phyloP scores from a whole-genome alignment of 2,113 vertebrate genomes.

The Lynx canadensis region DNA sequence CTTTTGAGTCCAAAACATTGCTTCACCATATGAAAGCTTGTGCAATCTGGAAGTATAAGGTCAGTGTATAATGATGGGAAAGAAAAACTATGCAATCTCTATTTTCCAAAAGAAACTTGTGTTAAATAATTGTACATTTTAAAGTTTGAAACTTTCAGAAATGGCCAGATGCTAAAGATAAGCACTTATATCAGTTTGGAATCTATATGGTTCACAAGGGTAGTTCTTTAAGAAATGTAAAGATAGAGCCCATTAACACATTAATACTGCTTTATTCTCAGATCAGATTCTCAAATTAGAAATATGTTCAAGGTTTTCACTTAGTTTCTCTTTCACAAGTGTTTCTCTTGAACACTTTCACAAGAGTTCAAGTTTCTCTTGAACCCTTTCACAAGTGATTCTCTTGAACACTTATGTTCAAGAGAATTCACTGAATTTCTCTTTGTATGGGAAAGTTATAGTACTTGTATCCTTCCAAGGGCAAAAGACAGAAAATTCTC shows the following conservation, averaged over 20 bases:
- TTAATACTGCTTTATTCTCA: neutral
- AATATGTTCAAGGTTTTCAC: slow-evolving; percentile 13
- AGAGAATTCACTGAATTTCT: neutral
- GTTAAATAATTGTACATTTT: neutral
- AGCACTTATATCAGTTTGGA: neutral
- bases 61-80: neutral
- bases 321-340: neutral
- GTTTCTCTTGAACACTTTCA: too few species aligned
- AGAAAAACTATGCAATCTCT: neutral
- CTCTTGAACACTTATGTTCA: too few species aligned
- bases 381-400: too few species aligned
- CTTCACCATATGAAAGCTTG: neutral
- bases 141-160: slow-evolving; percentile 13
- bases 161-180: neutral
- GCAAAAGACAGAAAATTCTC: neutral
- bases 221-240: neutral
- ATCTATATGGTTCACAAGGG: neutral
- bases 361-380: too few species aligned
- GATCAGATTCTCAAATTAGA: neutral
- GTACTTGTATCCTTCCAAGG: neutral
- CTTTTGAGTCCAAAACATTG: neutral
- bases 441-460: neutral
- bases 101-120: neutral
- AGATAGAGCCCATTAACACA: neutral
- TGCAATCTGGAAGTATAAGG: neutral